Evolutionary conservation across 2,797 vertebrate genomes (phyloP), one percentile per base, ranked within the genome.

Genomic region (Todus mexicanus): DNA sequence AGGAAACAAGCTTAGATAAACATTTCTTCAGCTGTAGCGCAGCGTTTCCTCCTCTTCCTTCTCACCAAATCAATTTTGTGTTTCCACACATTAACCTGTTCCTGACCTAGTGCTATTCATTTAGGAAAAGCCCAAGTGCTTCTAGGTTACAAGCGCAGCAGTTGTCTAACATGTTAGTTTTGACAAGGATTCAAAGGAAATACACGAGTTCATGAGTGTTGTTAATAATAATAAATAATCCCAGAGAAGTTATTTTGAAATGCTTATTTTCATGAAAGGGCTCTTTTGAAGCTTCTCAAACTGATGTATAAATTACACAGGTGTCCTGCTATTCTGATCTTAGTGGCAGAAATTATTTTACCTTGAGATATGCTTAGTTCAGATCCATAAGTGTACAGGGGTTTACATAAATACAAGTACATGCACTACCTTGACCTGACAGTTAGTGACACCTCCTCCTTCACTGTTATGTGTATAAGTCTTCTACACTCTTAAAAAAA

Each of bases 21-120:
- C 65, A 69, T 35, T 50, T 69, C 65, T 69, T 69, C 33, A 69
- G 47, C 47, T 69, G 35, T 38, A 69, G 47, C 51, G 35, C 65
- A 38, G 65, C 29, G 35, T 29, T 69, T 69, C 65, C 35, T 38
- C 14, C 47, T 38, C 65, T 68, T 69, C 65, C 35, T 69, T 50
- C 35, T 69, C 21, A 35, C 47, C 65, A 69, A 69, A 69, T 69
- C 47, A 33, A 29, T 50, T 69, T 51, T 21, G 65, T 51, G 20
- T 51, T 94, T 83, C 64, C 35, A 72, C 61, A 59, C 54, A 12
- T 89, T 93, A 94, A 90, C 74, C 54, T 94, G 43, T 93, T 93
- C 69, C 63, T 95, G 91, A 90, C 72, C 76, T 81, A 45, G 69
- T 51, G 66, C 38, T 56, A 60, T 25, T 91, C 77, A 47, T 56